Evolutionary conservation across 2,113 vertebrate species (phyloP).

Genomic region (Aleadryas rufinucha): DNA sequence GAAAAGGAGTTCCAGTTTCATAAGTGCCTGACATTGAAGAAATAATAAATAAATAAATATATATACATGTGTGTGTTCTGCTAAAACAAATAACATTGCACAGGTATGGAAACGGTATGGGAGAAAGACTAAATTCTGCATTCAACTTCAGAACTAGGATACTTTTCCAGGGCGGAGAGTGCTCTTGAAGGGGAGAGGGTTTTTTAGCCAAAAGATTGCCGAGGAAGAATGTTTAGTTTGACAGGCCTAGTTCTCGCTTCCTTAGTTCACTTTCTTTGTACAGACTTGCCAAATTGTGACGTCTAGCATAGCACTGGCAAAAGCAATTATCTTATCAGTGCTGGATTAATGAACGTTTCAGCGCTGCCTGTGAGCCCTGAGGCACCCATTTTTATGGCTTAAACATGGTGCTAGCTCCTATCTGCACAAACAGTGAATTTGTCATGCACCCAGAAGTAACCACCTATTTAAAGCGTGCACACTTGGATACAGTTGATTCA

Average conservation of each 20-base stretch:
- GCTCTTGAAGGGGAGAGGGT: not conserved
- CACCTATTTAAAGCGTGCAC: not conserved
- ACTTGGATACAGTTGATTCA: not conserved
- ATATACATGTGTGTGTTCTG: slow-evolving; percentile 25
- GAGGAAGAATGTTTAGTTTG: slow-evolving; percentile 34
- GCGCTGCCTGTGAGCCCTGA: slow-evolving; percentile 33
- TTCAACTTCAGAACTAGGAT: not conserved
- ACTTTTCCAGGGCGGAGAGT: not conserved
- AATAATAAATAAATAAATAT: not conserved
- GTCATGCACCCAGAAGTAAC: not conserved
- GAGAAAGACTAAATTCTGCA: not conserved
- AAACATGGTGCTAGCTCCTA: slow-evolving; percentile 51
- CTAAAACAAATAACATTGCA: slow-evolving; percentile 53
- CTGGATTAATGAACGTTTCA: slow-evolving; percentile 50
- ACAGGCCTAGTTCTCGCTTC: slow-evolving; percentile 34
- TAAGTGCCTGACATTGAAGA: slow-evolving; percentile 71
- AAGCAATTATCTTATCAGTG: slow-evolving; percentile 53
- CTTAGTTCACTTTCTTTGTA: slow-evolving; percentile 59
- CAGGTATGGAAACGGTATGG: slow-evolving; percentile 1
- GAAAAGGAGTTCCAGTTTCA: not conserved
- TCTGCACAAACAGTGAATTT: slow-evolving; percentile 14
- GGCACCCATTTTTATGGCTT: slow-evolving; percentile 39
- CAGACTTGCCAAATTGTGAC: slow-evolving; percentile 59
- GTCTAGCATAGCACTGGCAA: slow-evolving; percentile 32
- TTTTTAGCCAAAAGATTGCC: slow-evolving; percentile 39